Evolutionary conservation across 92 coral and sea anemone species (phyloP).

Genomic region (Porites rus): DNA sequence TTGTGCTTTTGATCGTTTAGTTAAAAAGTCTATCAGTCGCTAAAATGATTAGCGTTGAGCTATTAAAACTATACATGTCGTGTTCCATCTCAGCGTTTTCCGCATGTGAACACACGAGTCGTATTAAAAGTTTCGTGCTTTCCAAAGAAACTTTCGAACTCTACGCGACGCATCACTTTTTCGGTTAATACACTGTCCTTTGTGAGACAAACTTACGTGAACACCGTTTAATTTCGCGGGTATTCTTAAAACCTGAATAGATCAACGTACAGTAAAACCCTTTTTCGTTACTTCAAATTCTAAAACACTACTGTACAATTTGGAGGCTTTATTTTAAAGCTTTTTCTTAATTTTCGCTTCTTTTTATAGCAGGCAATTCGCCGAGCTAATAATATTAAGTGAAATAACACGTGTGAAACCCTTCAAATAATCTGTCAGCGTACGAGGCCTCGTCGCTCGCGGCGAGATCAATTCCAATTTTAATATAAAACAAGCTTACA

Average conservation of each 20-base stretch:
- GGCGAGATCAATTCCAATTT: neutral
- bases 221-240: neutral
- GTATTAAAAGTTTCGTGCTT: neutral
- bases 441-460: neutral
- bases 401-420: constrained; percentile 42
- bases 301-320: neutral
- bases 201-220: neutral
- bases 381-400: neutral
- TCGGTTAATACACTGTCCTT: neutral
- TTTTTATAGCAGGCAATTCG: constrained; percentile 33
- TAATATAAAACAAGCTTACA: constrained; percentile 12
- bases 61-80: neutral
- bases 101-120: neutral
- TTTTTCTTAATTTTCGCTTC: constrained; percentile 13
- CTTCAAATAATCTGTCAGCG: constrained; percentile 7
- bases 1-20: neutral
- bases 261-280: neutral
- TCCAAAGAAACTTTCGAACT: neutral
- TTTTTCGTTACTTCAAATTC: neutral
- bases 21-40: constrained; percentile 9
- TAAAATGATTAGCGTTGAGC: constrained; percentile 18
- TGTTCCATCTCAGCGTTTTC: neutral
- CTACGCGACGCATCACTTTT: neutral
- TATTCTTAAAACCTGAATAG: neutral
- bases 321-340: neutral